These are phyloP conservation scores for Chloromyia formosa DNA, from an alignment of 2,888 invertebrate species.

Conservation along the genomic window DNA sequence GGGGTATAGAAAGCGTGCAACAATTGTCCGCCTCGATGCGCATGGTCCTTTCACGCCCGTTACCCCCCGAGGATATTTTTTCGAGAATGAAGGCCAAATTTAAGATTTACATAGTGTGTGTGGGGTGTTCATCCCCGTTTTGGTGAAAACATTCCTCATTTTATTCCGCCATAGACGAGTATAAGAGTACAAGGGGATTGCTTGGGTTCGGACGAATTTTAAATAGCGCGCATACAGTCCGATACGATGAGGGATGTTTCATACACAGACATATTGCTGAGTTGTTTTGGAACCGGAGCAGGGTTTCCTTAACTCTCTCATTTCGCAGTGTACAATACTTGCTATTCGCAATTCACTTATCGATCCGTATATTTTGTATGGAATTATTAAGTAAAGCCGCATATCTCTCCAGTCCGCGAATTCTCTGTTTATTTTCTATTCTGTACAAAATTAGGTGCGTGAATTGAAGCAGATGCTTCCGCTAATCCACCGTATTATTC, in stretches of 20 bases:
- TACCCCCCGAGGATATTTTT: conserved; percentile 4
- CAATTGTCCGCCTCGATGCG: conserved; percentile 26
- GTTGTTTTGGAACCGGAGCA: background rate
- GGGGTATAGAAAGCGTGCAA: conserved; percentile 32
- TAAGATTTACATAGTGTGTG: background rate
- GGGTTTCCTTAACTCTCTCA: conserved; percentile 23
- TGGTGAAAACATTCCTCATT: background rate
- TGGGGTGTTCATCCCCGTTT: background rate
- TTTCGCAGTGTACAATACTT: conserved; percentile 10
- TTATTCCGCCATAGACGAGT: background rate
- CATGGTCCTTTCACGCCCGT: conserved; percentile 21
- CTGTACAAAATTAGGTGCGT: background rate
- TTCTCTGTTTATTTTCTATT: conserved; percentile 30
- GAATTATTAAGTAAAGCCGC: background rate
- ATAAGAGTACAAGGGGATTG: background rate
- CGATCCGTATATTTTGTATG: conserved; percentile 26
- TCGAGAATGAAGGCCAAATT: conserved; percentile 1
- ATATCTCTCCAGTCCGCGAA: background rate
- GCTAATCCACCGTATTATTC: too few relatives aligned
- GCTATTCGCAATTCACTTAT: conserved; percentile 17
- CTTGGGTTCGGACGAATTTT: too few relatives aligned
- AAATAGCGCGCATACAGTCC: background rate
- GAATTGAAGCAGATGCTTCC: too few relatives aligned
- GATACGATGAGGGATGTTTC: conserved; percentile 18
- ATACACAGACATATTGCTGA: background rate